Percentiles rank a stretch among this genome's conserved stretches.
Conservation (phyloP, 1,140 invertebrate genomes). For the Hypothenemus hampei region DNA sequence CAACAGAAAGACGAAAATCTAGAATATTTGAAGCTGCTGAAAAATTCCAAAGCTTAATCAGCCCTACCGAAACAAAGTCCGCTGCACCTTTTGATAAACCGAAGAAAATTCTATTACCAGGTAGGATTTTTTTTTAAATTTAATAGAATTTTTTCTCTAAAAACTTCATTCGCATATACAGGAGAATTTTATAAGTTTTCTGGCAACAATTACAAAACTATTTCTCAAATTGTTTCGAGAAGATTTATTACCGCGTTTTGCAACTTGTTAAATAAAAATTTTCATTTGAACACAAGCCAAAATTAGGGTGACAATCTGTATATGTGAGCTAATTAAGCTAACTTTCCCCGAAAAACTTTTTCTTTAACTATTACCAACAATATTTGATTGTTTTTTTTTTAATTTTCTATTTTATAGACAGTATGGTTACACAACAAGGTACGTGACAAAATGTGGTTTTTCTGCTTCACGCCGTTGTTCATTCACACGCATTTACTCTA, state of each 20-base stretch:
- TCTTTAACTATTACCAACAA: neutral
- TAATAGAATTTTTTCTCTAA: neutral
- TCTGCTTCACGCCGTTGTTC: slow-evolving; percentile 11
- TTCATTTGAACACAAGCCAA: no score
- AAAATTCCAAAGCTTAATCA: slow-evolving; percentile 61
- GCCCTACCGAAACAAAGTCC: slow-evolving; percentile 39
- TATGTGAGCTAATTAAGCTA: neutral
- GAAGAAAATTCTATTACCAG: slow-evolving; percentile 74
- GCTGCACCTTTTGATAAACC: slow-evolving; percentile 56
- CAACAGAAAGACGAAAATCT: slow-evolving; percentile 55
- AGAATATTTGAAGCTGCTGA: slow-evolving; percentile 67
- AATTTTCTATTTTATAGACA: slow-evolving; percentile 25
- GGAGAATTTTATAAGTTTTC: neutral
- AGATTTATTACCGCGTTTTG: neutral
- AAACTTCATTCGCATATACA: neutral
- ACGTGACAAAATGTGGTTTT: slow-evolving; percentile 19
- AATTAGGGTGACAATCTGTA: no score
- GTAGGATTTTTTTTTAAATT: slow-evolving; percentile 35
- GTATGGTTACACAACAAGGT: slow-evolving; percentile 26
- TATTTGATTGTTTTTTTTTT: slow-evolving; percentile 2
- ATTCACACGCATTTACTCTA: no score
- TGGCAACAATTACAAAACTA: no score
- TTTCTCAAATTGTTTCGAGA: neutral
- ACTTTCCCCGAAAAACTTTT: neutral
- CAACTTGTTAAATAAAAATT: neutral